Evolutionary conservation across 1,140 invertebrate genomes (phyloP), one percentile per base, ranked within the genome.

Genomic region (Heliothis virescens): DNA sequence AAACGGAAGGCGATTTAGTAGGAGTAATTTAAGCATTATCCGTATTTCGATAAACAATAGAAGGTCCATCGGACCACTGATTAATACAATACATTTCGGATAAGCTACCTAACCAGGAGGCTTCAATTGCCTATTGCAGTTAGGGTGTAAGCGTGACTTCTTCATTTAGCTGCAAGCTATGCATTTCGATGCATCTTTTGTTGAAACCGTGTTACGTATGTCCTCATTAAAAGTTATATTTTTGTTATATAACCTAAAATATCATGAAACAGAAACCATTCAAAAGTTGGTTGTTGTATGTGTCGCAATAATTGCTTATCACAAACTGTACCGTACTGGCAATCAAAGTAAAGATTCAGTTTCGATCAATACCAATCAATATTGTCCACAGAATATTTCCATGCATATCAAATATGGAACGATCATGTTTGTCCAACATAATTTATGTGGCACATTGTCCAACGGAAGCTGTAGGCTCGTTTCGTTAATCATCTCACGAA

Each of bases 381-480:
- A 55, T 11, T 57, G 29, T 29, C 53, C 10, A 73, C 21, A 11
- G 15, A 78, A 57, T 67, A 67, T 21, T 50, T 57, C 62, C 78
- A 86, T 82, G 85, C 84, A 85, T 86, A 90, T 84, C 73, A 73
- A 84, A 89, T 72, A 63, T 81, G 80, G 84, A 86, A 87, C 85
- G 75, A 89, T 84, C 84, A 62, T 89, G 84, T 90, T 92, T 90
- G 87, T 88, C 81, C 84, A 89, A 89, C 81, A 87, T 88, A 91
- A 92, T 94, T 94, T 91, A 94, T 93, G 90, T 82, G 82, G 76
- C 34, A 74, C 83, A 90, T 94, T 93, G 91, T 92, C 87, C 88
- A 90, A 87, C 88, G 85, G 87, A 92, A 91, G 90, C 90, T 89
- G 93, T 71, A 89, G 91, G 92, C 93, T 89, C 84, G 88, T 86